Evolutionary conservation across 2,113 vertebrate species (phyloP).

Genomic region (Hydrolagus affinis): DNA sequence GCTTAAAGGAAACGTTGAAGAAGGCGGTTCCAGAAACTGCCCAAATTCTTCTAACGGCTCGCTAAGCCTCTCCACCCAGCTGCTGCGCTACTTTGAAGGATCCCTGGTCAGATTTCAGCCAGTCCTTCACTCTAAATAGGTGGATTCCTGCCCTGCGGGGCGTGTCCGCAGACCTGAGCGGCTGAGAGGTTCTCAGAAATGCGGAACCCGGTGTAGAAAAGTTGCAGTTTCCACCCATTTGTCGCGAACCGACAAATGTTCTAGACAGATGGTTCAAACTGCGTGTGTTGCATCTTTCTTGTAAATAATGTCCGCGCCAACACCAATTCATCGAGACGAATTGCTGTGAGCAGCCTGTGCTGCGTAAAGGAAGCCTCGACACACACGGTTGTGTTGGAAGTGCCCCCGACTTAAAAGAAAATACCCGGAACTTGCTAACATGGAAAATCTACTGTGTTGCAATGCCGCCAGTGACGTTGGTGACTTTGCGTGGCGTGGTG

Average conservation of each 20-base stretch:
- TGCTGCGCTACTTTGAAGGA: background rate
- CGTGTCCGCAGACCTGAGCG: background rate
- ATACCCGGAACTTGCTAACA: background rate
- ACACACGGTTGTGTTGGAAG: background rate
- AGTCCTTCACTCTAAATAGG: background rate
- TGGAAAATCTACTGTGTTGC: background rate
- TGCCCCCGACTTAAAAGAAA: slow-evolving; percentile 7
- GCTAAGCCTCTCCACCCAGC: background rate
- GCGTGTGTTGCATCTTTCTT: background rate
- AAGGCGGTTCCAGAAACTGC: background rate
- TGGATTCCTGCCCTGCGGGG: background rate
- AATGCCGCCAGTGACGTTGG: background rate
- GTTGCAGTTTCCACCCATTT: background rate
- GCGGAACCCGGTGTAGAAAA: background rate
- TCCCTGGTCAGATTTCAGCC: background rate
- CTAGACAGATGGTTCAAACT: background rate
- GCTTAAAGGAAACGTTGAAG: background rate
- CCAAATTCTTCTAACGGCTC: background rate
- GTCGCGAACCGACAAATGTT: background rate
- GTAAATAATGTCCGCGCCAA: background rate
- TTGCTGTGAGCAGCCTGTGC: background rate
- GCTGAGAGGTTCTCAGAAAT: background rate
- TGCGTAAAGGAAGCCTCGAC: background rate
- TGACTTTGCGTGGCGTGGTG: background rate
- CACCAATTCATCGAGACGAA: background rate